phyloP scores from a whole-genome alignment of 2,113 vertebrate species.

The Prietella phreatophila region DNA sequence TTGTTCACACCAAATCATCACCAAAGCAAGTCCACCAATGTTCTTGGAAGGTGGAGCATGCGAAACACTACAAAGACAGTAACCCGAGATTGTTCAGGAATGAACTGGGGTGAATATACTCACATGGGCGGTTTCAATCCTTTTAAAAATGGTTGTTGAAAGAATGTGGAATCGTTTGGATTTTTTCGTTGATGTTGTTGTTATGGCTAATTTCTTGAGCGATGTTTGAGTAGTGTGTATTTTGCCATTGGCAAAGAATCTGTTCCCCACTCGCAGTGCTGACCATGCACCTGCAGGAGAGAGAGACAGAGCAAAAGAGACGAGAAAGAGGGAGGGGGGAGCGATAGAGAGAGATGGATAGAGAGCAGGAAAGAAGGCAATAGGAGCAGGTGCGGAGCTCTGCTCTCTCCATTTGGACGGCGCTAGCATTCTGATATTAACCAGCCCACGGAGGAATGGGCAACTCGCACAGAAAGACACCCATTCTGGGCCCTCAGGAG shows the following conservation, averaged over 20 bases:
- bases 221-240: background rate
- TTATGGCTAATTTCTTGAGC: background rate
- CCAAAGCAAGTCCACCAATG: background rate
- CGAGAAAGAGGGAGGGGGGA: slow-evolving; percentile 8
- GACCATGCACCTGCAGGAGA: slow-evolving; percentile 51
- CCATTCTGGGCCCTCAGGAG: slow-evolving; percentile 37
- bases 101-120: background rate
- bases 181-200: background rate
- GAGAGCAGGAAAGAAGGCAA: background rate
- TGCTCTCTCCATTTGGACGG: slow-evolving; percentile 14
- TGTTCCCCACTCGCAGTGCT: slow-evolving; percentile 43
- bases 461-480: slow-evolving; percentile 51
- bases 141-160: background rate
- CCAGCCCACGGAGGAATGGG: slow-evolving; percentile 46
- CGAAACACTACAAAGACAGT: background rate
- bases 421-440: background rate
- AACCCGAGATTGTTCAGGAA: background rate
- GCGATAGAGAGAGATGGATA: slow-evolving; percentile 19
- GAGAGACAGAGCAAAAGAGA: background rate
- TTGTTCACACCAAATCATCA: background rate
- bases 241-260: slow-evolving; percentile 29
- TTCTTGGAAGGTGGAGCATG: background rate
- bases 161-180: background rate
- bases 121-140: background rate
- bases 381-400: slow-evolving; percentile 27